phyloP scores from a whole-genome alignment of 2,113 vertebrate species.

The Sinocyclocheilus anshuiensis region DNA sequence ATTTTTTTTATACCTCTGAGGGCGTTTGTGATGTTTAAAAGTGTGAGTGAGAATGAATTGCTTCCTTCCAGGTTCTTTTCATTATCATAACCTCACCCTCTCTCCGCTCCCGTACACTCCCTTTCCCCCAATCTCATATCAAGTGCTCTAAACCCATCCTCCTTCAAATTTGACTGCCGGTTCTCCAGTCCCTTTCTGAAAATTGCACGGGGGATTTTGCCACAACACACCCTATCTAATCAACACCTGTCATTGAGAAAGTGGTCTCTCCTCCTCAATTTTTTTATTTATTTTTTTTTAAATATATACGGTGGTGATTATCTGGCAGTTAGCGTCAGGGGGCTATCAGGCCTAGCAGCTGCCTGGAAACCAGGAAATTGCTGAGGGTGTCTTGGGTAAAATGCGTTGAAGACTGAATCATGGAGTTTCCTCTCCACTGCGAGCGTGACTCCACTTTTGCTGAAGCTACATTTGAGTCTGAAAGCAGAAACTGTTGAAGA shows the following conservation, averaged over 20 bases:
- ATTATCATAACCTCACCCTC: constrained; percentile 48
- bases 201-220: constrained; percentile 64
- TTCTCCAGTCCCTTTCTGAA: constrained; percentile 60
- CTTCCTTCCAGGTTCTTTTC: constrained; percentile 50
- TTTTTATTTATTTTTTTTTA: constrained; percentile 47
- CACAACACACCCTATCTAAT: constrained; percentile 68
- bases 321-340: constrained; percentile 59
- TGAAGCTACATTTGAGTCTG: constrained; percentile 27
- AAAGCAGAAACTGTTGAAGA: constrained; percentile 10
- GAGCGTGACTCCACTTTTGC: constrained; percentile 3
- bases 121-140: constrained; percentile 42
- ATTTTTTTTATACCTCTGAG: too few species aligned
- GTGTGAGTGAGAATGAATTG: constrained; percentile 42
- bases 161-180: constrained; percentile 58
- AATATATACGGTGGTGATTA: constrained; percentile 66
- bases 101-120: not conserved
- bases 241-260: constrained; percentile 66
- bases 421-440: constrained; percentile 53
- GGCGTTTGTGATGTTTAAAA: constrained; percentile 37
- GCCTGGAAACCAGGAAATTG: constrained; percentile 63
- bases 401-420: constrained; percentile 47
- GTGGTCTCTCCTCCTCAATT: constrained; percentile 44
- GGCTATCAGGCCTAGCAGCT: constrained; percentile 51
- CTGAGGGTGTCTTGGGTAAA: constrained; percentile 63
- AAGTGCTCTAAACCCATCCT: constrained; percentile 19